Conservation (phyloP, 23 tunicate species). For the Halocynthia aurantium region DNA sequence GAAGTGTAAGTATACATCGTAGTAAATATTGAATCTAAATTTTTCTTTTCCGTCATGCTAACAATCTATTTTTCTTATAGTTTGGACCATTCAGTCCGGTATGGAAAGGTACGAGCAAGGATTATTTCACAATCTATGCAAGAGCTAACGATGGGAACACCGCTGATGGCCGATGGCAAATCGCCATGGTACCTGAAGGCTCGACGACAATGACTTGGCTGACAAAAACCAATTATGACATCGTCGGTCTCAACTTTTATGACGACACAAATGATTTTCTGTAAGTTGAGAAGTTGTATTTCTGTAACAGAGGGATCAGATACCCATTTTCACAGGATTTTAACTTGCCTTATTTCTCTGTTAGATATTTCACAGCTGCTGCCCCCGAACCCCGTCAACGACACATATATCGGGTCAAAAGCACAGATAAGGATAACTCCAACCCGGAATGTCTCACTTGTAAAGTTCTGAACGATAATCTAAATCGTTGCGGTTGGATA, state of each 20-base stretch:
- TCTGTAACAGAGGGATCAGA: too few relatives aligned
- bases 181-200: slow-evolving; percentile 43
- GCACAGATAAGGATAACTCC: slow-evolving; percentile 7
- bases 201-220: slow-evolving; percentile 19
- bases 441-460: slow-evolving; percentile 89
- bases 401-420: slow-evolving; percentile 50
- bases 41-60: too few relatives aligned
- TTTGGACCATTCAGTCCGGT: slow-evolving; percentile 76
- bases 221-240: slow-evolving; percentile 76
- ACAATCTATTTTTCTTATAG: too few relatives aligned
- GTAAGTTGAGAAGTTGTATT: slow-evolving; percentile 26
- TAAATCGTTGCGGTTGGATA: slow-evolving; percentile 73
- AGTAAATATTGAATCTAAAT: not conserved
- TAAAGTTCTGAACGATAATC: slow-evolving; percentile 32
- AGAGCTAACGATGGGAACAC: slow-evolving; percentile 34
- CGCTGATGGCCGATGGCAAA: slow-evolving; percentile 78
- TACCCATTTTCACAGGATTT: too few relatives aligned
- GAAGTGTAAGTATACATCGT: slow-evolving; percentile 61
- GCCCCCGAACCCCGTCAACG: slow-evolving; percentile 52
- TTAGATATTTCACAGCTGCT: slow-evolving; percentile 77
- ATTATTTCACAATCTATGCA: slow-evolving; percentile 85
- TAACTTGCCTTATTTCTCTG: not conserved
- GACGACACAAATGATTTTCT: slow-evolving; percentile 51
- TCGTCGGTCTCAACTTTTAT: slow-evolving; percentile 47
- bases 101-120: slow-evolving; percentile 40